phyloP scores from a whole-genome alignment of 1,140 invertebrate genomes.

The Musca vetustissima region DNA sequence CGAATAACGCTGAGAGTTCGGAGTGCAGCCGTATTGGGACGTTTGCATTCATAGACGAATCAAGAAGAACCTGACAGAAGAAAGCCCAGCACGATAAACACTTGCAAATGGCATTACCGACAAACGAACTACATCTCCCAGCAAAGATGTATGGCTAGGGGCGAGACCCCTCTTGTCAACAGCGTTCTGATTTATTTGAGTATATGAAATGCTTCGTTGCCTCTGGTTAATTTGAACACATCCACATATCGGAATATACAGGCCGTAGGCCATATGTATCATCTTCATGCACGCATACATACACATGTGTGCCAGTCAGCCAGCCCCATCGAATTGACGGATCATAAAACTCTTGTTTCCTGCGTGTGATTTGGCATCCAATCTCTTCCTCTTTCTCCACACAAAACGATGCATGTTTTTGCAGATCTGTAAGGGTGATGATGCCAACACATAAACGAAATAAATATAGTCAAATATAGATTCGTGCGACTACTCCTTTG shows the following conservation, averaged over 20 bases:
- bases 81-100: neutral
- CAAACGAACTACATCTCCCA: neutral
- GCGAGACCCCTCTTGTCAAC: conserved; percentile 46
- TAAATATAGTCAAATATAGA: too few relatives aligned
- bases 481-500: too few relatives aligned
- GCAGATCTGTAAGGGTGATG: too few relatives aligned
- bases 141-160: conserved; percentile 21
- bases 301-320: neutral
- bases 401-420: too few relatives aligned
- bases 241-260: conserved; percentile 1
- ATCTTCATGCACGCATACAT: too few relatives aligned
- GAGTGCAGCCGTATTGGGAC: neutral
- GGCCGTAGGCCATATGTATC: too few relatives aligned
- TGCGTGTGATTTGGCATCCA: too few relatives aligned
- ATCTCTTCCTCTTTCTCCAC: too few relatives aligned
- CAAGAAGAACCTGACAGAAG: too few relatives aligned
- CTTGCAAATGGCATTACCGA: neutral
- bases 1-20: conserved; percentile 8
- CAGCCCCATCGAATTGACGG: too few relatives aligned
- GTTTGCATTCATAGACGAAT: neutral
- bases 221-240: conserved; percentile 52
- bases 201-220: conserved; percentile 53
- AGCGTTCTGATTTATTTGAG: conserved; percentile 53
- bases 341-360: too few relatives aligned
- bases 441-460: too few relatives aligned